These are phyloP conservation scores for Pachydiplax longipennis DNA, from an alignment of 2,888 invertebrate species.

Conservation along the genomic window DNA sequence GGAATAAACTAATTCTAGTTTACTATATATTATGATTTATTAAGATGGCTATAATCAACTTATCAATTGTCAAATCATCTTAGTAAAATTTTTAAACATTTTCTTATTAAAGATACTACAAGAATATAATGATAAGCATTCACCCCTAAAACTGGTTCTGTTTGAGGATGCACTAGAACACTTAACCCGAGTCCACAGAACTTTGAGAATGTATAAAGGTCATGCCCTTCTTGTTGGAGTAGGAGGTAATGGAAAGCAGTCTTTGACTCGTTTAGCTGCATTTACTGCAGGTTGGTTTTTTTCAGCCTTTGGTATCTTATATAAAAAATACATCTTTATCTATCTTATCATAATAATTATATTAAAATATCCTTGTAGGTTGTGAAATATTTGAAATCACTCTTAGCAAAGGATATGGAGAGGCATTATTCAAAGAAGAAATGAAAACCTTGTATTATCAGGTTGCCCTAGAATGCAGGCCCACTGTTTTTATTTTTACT, in stretches of 20 bases:
- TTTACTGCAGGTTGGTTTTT: conserved; percentile 70
- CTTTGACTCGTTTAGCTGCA: conserved; percentile 78
- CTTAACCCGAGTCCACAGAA: conserved; percentile 84
- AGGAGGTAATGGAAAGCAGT: conserved; percentile 89
- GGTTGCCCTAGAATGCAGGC: conserved; percentile 81
- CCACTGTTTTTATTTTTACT: conserved; percentile 82
- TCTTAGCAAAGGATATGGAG: conserved; percentile 85
- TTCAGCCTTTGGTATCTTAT: neutral
- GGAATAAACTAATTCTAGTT: too few relatives aligned
- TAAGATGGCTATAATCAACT: too few relatives aligned
- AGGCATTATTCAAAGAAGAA: conserved; percentile 83
- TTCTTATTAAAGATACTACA: conserved; percentile 73
- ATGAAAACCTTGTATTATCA: conserved; percentile 79
- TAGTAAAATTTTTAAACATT: neutral
- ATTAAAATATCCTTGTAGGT: conserved; percentile 58
- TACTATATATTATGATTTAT: too few relatives aligned
- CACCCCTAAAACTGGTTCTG: conserved; percentile 79
- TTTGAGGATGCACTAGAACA: conserved; percentile 94
- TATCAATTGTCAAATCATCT: neutral
- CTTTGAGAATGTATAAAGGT: conserved; percentile 82
- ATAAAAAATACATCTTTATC: conserved; percentile 57
- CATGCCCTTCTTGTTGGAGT: conserved; percentile 87
- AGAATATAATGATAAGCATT: conserved; percentile 79
- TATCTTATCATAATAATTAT: neutral
- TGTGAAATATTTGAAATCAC: conserved; percentile 84